Evolutionary conservation across 2,888 invertebrate species (phyloP).

Genomic region (Microplitis manilae): DNA sequence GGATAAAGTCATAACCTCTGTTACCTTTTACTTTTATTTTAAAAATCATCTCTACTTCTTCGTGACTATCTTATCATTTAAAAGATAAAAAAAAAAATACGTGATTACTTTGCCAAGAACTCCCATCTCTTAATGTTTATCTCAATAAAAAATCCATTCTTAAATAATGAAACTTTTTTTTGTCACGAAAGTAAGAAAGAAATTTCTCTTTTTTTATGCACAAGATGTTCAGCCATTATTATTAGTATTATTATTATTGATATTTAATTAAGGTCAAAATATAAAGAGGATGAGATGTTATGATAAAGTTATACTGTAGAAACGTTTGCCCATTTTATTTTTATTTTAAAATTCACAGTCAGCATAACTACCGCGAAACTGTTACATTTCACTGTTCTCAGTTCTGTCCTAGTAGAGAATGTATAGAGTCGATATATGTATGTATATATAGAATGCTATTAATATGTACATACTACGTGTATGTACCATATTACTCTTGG

Average conservation of each 20-base stretch:
- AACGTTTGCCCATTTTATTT: not conserved
- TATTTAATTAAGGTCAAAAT: not conserved
- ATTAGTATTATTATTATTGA: not conserved
- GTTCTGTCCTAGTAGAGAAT: not conserved
- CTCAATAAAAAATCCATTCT: too few species aligned
- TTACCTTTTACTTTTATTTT: too few species aligned
- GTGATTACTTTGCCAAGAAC: too few species aligned
- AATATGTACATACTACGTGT: conserved; percentile 4
- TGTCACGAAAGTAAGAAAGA: too few species aligned
- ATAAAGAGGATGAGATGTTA: not conserved
- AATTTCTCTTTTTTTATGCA: too few species aligned
- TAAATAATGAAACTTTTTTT: too few species aligned
- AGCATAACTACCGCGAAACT: conserved; percentile 1
- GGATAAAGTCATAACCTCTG: too few species aligned
- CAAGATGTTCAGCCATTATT: too few species aligned
- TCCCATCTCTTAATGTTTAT: too few species aligned
- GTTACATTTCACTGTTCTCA: not conserved
- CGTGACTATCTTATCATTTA: too few species aligned
- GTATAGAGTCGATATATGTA: not conserved
- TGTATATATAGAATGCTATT: not conserved
- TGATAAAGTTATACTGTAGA: not conserved
- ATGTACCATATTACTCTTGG: conserved; percentile 62
- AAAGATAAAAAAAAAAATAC: too few species aligned
- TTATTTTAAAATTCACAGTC: not conserved
- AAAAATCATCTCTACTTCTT: too few species aligned